Evolutionary conservation across 2,888 invertebrate genomes (phyloP), one percentile per base, ranked within the genome.

Genomic region (Papilio demoleus): DNA sequence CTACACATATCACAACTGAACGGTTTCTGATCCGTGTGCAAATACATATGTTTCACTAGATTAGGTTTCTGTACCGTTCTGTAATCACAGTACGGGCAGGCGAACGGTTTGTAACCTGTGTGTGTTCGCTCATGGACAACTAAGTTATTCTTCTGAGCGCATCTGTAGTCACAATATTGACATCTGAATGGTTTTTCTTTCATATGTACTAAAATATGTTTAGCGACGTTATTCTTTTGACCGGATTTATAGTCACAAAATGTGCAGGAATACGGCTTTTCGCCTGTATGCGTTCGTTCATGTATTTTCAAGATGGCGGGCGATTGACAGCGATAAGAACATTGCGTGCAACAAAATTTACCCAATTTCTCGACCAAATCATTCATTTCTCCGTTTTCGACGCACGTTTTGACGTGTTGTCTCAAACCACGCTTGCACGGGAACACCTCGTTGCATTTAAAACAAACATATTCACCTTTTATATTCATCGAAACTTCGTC

Each of bases 221-320:
- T 93, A 0, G 92, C 92, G 0, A 93, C 93, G 45, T 93, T 93
- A 47, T 93, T 93, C 67, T 93, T 93, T 66, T 93, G 93, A 0
- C 93, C 93, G 0, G 93, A 93, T 72, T 93, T 93, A 72, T 93
- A 93, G 71, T 90, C 89, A 71, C 93, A 93, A 65, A 90, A 91
- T 0, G 86, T 90, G 64, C 93, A 93, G 0, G 90, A 86, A 38
- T 92, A 93, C 0, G 93, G 93, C 36, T 92, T 93, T 24, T 92
- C 93, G 0, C 93, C 93, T 0, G 92, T 88, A 70, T 93, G 93
- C 0, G 90, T 92, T 0, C 93, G 81, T 75, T 92, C 92, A 71
- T 93, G 93, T 0, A 93, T 93, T 76, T 92, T 93, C 66, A 93
- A 80, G 2, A 93, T 93, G 56, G 93, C 93, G 0, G 92, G 90